These are phyloP conservation scores for Ridgeia piscesae DNA, from an alignment of 1,140 invertebrate species.

Conservation along the genomic window DNA sequence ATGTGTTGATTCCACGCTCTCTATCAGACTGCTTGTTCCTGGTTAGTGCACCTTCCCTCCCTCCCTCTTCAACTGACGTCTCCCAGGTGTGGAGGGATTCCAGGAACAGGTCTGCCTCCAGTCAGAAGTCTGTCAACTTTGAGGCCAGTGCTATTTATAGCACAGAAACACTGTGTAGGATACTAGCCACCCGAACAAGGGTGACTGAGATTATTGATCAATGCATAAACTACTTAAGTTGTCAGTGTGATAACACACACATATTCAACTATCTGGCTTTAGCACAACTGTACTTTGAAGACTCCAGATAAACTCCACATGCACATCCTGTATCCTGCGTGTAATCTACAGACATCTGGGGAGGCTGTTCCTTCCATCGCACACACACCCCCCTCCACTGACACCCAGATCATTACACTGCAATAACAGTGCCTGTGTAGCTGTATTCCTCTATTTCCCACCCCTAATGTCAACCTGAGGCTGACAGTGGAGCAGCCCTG, in stretches of 20 bases:
- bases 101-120: background rate
- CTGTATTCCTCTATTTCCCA: background rate
- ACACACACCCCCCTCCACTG: background rate
- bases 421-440: background rate
- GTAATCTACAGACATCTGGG: background rate
- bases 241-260: background rate
- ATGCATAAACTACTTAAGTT: background rate
- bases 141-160: background rate
- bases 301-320: background rate
- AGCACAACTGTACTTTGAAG: background rate
- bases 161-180: background rate
- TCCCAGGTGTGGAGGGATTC: background rate
- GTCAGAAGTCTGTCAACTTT: background rate
- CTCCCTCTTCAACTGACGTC: background rate
- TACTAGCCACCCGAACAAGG: background rate
- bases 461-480: background rate
- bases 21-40: background rate
- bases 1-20: background rate
- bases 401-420: background rate
- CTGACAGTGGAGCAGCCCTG: background rate
- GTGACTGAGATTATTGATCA: background rate
- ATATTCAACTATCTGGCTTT: background rate
- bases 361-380: background rate
- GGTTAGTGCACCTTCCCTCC: background rate
- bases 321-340: background rate